A percentile compares a stretch with the other conserved stretches of the same genome.
Conservation (phyloP, 2,113 vertebrate genomes). For the Otolemur garnettii region DNA sequence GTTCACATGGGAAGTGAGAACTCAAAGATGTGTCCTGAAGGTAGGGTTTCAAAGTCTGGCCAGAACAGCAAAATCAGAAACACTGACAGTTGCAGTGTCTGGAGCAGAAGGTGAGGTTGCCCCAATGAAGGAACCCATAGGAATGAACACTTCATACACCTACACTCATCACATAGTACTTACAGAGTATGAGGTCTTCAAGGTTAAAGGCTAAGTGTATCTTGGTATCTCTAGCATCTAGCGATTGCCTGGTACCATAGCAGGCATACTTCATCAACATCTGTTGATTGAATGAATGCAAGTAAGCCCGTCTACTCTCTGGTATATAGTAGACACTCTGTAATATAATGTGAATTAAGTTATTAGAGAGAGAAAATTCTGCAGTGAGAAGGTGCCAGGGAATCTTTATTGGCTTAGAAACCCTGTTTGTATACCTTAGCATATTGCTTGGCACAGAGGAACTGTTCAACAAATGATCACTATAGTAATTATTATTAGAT, state of each 20-base stretch:
- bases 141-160: not conserved
- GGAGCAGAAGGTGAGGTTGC: not conserved
- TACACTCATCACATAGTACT: not conserved
- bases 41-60: not conserved
- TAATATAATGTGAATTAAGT: constrained; percentile 24
- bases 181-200: not conserved
- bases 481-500: constrained; percentile 35
- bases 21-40: constrained; percentile 1
- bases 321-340: not conserved
- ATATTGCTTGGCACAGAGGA: constrained; percentile 29
- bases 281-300: not conserved
- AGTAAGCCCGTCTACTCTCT: not conserved
- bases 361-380: constrained; percentile 28
- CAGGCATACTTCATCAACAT: constrained; percentile 16
- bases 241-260: not conserved
- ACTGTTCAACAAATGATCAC: constrained; percentile 39
- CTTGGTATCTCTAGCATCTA: not conserved
- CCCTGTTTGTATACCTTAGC: not conserved
- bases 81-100: not conserved
- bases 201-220: not conserved
- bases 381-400: not conserved
- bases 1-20: not conserved
- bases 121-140: not conserved
- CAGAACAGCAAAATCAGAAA: constrained; percentile 33
- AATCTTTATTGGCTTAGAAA: constrained; percentile 28